phyloP scores from a whole-genome alignment of 2,888 invertebrate genomes.

The Caenorhabditis virilis region DNA sequence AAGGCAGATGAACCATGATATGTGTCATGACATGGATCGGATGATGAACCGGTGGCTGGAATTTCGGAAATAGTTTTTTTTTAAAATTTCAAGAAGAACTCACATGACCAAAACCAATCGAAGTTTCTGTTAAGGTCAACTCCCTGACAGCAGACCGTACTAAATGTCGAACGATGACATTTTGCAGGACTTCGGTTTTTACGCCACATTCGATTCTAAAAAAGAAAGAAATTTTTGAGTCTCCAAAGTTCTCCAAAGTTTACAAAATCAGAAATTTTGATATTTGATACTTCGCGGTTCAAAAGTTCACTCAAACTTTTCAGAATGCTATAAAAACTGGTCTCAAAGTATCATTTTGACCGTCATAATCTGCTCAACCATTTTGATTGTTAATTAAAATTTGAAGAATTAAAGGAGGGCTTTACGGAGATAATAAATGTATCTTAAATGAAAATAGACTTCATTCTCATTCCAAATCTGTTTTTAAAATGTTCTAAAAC shows the following conservation, averaged over 20 bases:
- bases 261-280: no score
- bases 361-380: no score
- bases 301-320: no score
- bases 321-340: no score
- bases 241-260: not conserved
- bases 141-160: conserved; percentile 64
- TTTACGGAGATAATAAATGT: no score
- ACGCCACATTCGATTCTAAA: conserved; percentile 68
- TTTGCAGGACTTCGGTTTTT: conserved; percentile 66
- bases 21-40: conserved; percentile 65
- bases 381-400: no score
- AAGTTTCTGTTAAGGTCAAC: conserved; percentile 68
- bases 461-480: no score
- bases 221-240: conserved; percentile 1
- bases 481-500: no score
- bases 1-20: conserved; percentile 65
- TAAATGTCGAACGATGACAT: conserved; percentile 59
- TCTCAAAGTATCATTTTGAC: no score
- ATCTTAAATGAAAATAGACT: no score
- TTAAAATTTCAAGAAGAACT: conserved; percentile 1
- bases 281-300: no score
- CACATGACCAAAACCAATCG: conserved; percentile 67
- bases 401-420: no score
- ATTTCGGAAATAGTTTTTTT: not conserved
- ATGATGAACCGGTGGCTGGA: conserved; percentile 53